Percentiles rank a stretch among this genome's conserved stretches.
phyloP scores from a whole-genome alignment of 1,140 invertebrate genomes.

The Papilio helenus region DNA sequence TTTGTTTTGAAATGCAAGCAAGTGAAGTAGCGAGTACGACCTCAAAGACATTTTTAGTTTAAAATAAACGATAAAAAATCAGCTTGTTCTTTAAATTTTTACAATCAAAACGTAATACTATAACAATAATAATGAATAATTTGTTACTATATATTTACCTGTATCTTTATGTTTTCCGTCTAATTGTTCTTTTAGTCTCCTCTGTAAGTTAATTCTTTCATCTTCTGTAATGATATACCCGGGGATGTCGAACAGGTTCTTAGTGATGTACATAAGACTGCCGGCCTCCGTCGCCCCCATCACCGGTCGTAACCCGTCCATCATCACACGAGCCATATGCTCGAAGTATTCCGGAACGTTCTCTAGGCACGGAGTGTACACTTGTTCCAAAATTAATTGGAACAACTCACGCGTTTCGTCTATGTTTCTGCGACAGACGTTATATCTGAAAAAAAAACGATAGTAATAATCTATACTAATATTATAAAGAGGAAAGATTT shows the following conservation, averaged over 20 bases:
- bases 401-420: constrained; percentile 70
- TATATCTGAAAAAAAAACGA: constrained; percentile 70
- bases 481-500: too few species aligned
- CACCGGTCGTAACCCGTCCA: constrained; percentile 63
- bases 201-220: not conserved
- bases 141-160: not conserved
- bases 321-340: constrained; percentile 52
- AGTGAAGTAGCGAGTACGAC: too few species aligned
- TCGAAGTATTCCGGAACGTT: too few species aligned
- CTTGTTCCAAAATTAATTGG: constrained; percentile 55
- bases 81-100: not conserved
- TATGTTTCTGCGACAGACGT: constrained; percentile 76
- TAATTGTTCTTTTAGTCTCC: not conserved
- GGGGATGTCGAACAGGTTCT: constrained; percentile 53
- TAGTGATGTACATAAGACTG: constrained; percentile 50
- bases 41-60: too few species aligned
- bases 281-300: constrained; percentile 46
- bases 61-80: too few species aligned
- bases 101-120: too few species aligned
- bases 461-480: too few species aligned
- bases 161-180: not conserved
- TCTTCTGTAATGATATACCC: constrained; percentile 56
- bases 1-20: too few species aligned
- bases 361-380: constrained; percentile 54
- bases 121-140: too few species aligned